A percentile compares a stretch with the other conserved stretches of the same genome.
These are phyloP conservation scores for Pseudoips prasinana DNA, from an alignment of 2,888 invertebrate species.

Conservation along the genomic window DNA sequence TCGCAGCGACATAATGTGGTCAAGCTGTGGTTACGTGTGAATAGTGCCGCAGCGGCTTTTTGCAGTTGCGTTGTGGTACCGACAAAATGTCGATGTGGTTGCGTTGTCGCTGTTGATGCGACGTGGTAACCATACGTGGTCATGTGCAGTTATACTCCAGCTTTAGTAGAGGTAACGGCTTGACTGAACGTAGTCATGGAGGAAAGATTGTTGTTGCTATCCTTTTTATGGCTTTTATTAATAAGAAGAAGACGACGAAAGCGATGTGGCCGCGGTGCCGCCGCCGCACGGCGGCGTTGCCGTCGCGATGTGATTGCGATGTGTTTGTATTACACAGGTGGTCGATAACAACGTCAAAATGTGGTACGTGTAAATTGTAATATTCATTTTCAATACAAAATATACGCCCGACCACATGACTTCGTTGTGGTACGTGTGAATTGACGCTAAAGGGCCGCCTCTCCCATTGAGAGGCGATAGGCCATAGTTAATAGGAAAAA, in stretches of 20 bases:
- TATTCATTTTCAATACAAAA: constrained; percentile 6
- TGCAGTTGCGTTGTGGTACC: too few species aligned
- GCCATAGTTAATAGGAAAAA: constrained; percentile 34
- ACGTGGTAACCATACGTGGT: neutral
- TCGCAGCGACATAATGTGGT: too few species aligned
- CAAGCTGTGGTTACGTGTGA: neutral
- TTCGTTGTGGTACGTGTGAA: neutral
- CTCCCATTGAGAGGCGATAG: too few species aligned
- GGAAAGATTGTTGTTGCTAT: too few species aligned
- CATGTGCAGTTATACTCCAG: neutral
- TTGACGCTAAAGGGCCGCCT: too few species aligned
- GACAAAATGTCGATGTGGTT: too few species aligned
- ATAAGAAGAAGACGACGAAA: too few species aligned
- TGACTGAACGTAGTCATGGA: too few species aligned
- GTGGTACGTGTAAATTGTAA: constrained; percentile 11
- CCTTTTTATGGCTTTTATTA: too few species aligned
- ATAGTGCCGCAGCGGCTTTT: neutral
- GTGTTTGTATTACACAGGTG: constrained; percentile 1
- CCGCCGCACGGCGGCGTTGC: constrained; percentile 20
- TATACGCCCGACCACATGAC: neutral
- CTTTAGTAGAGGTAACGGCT: too few species aligned
- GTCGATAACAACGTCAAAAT: constrained; percentile 11
- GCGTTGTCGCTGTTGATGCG: neutral
- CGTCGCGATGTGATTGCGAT: constrained; percentile 13
- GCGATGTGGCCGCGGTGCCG: constrained; percentile 20